Evolutionary conservation across 2,113 vertebrate genomes (phyloP).

Genomic region (Eidolon helvum): DNA sequence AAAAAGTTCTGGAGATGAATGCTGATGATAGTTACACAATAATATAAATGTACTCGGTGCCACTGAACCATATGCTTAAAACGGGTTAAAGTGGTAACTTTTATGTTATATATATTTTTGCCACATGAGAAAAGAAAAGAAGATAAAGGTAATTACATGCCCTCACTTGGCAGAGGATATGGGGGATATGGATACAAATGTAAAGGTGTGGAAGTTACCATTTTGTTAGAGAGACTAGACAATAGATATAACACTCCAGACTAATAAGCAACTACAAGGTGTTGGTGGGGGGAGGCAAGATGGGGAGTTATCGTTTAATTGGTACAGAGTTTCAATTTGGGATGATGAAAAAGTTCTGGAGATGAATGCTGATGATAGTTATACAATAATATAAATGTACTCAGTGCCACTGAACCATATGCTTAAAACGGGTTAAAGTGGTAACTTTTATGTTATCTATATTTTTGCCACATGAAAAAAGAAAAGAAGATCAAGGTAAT

Average conservation of each 20-base stretch:
- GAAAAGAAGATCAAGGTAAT: not conserved
- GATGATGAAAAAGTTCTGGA: not conserved
- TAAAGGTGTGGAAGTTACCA: not conserved
- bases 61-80: not conserved
- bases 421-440: not conserved
- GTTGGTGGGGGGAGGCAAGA: not conserved
- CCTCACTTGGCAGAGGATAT: not conserved
- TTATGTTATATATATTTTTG: not conserved
- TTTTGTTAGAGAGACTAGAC: not conserved
- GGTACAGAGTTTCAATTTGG: not conserved
- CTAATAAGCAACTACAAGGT: not conserved
- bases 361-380: not conserved
- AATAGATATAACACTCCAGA: not conserved
- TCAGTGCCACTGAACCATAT: not conserved
- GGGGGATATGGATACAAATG: not conserved
- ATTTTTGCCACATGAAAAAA: not conserved
- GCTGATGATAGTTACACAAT: not conserved
- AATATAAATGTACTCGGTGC: not conserved
- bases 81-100: not conserved
- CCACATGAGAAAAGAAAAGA: not conserved
- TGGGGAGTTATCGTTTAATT: not conserved
- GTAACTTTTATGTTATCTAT: not conserved
- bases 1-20: not conserved
- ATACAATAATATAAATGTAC: not conserved
- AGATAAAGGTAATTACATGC: not conserved